Base-by-base conservation (phyloP, 2,888 invertebrate genomes). In the Sturmia bella region DNA sequence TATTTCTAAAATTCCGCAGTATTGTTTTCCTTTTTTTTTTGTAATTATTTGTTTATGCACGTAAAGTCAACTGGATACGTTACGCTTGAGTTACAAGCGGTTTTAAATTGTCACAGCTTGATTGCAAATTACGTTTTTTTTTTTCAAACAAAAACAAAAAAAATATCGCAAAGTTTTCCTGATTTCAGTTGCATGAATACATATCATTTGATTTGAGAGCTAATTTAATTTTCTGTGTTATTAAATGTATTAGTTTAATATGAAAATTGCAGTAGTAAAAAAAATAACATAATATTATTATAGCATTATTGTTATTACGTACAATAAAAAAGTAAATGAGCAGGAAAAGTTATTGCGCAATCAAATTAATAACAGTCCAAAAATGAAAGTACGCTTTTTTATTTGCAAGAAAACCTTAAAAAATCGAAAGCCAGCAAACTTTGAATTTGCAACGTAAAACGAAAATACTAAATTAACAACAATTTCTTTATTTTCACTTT, bases 81-180 rank as follows among this genome's bases (percentile, higher is more conserved):
- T 64, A 80, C 75, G 80, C 63, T 70, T 75, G 80, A 80, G 69
- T 80, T 66, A 43, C 50, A 15, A 57, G 12, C 50, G 69, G 27
- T 59, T 79, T 79, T 52, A 59, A 48, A 43, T 75, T 75, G 80
- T 75, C 80, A 59, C 70, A 80, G 69, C 64, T 64, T 75, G 80
- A 80, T 75, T 70, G 57, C 75, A 75, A 70, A 75, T 74, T 69
- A 57, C 63, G 15, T 66, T 70, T 37, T 50, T 45, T 57, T 63
- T 52, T 2, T 37, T 57, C 3, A 50, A 11, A 19, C 19, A 32
- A 48, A 32, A 48, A 15, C 17, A 12, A 52, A 39, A 59, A 50
- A 41, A 41, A 45, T 13, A 39, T 17, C 27, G 41, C 43, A n/a
- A 32, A 43, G 15, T 56, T 64, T 73, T 63, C 43, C 32, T 63